Evolutionary conservation across 2,113 vertebrate species (phyloP), one percentile per base, ranked within the genome.

Genomic region (Greenwoodochromis staneri): DNA sequence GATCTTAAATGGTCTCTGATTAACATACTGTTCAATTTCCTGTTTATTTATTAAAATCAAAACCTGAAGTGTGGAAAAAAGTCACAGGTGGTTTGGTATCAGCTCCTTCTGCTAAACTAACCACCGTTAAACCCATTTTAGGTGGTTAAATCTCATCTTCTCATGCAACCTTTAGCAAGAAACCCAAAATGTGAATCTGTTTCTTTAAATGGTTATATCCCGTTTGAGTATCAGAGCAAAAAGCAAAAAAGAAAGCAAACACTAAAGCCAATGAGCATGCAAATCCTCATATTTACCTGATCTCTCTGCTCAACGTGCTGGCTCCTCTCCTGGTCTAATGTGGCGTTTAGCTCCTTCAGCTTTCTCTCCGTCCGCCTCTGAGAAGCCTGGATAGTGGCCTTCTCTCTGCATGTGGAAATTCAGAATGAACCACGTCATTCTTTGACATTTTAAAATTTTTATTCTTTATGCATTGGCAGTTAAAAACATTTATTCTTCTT

Each of bases 321-420:
- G 85, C 95, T 98, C 53, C 98, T 96, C 91, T 99, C 98, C 9
- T 97, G 97, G 8, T 99, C 98, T 4, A 99, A 97, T 42, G 97
- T 98, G 86, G 97, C 98, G 11, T 95, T 98, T 2, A 98, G 91
- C 24, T 99, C 98, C 93, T 99, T 99, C 55, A 99, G 96, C 81
- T 97, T 99, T 55, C 98, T 94, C 92, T 99, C 98, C 80, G 96
- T 93, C 73, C 98, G 98, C 61, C 97, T 97, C 93, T 96, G 98
- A 34, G 97, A 97, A 4, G 96, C 97, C 45, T 97, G 96, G 87
- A 99, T 94, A 8, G 95, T 87, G 3, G 81, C 94, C 91, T 98
- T 99, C 95, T 99, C 98, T 89, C 98, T 99, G 19, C 21, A 7
- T 2, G 12, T 4, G 66, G 1, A 53, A 51, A 66, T 13, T 42